phyloP scores from a whole-genome alignment of 2,797 vertebrate genomes.

The Melanotaenia parkinsoni region DNA sequence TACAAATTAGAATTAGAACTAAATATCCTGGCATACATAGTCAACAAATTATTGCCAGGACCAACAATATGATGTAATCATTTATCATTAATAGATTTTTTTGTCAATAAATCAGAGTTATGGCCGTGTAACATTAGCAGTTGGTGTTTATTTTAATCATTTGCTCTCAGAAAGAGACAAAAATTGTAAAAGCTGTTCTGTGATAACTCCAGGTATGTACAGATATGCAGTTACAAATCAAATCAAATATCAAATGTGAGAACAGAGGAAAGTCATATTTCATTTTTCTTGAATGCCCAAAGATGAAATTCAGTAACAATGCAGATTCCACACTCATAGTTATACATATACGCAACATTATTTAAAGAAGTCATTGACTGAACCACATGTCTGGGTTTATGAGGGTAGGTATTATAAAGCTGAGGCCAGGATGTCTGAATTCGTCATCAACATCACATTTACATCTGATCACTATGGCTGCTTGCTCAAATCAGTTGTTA shows the following conservation, averaged over 20 bases:
- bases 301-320: background rate
- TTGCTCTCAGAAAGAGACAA: too few relatives aligned
- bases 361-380: background rate
- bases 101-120: too few relatives aligned
- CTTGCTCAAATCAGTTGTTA: background rate
- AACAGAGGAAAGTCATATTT: background rate
- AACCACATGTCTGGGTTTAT: background rate
- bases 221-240: background rate
- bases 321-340: background rate
- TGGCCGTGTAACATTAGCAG: background rate
- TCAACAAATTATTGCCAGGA: background rate
- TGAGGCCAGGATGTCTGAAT: background rate
- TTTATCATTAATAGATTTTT: background rate
- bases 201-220: background rate
- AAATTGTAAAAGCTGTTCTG: background rate
- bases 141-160: too few relatives aligned
- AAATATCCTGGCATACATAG: background rate
- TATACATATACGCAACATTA: background rate
- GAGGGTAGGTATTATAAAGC: background rate
- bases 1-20: too few relatives aligned
- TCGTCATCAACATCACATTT: background rate
- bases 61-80: background rate
- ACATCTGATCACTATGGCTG: slow-evolving; percentile 11
- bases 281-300: background rate
- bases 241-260: slow-evolving; percentile 1